Percentiles rank a stretch among this genome's conserved stretches.
Evolutionary conservation across 1,140 invertebrate species (phyloP).

Genomic region (Subanguina moxae): DNA sequence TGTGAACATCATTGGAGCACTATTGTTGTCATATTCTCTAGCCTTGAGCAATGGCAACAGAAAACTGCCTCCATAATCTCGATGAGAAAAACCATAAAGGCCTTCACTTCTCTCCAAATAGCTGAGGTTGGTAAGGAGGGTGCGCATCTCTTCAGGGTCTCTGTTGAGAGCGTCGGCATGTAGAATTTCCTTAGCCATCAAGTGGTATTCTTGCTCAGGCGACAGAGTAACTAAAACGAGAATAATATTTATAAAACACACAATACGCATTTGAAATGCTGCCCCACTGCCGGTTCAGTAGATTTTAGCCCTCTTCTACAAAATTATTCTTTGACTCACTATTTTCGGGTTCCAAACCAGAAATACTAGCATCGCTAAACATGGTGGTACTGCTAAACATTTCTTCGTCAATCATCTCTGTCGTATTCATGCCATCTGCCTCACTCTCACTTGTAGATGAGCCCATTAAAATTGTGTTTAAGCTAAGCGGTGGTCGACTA

Average conservation of each 20-base stretch:
- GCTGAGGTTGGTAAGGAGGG: conserved; percentile 16
- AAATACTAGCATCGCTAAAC: background rate
- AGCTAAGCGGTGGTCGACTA: too few species aligned
- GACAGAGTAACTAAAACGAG: conserved; percentile 6
- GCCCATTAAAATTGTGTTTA: too few species aligned
- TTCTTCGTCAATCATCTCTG: background rate
- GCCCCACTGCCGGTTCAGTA: too few species aligned
- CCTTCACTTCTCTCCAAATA: conserved; percentile 12
- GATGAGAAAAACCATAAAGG: background rate
- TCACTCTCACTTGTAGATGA: too few species aligned
- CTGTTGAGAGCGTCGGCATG: conserved; percentile 24
- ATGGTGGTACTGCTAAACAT: background rate
- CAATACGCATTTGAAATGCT: too few species aligned
- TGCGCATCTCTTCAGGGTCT: conserved; percentile 15
- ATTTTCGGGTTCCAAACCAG: background rate
- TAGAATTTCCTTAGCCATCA: conserved; percentile 28
- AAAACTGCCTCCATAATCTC: conserved; percentile 55
- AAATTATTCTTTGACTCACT: background rate
- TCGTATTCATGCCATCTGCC: too few species aligned
- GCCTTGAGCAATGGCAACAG: conserved; percentile 52
- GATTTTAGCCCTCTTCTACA: background rate
- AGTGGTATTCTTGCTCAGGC: conserved; percentile 13
- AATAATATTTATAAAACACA: too few species aligned
- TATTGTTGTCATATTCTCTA: conserved; percentile 55
- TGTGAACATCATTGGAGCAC: conserved; percentile 49